Evolutionary conservation across 2,113 vertebrate species (phyloP).

Genomic region (Catharus minimus): DNA sequence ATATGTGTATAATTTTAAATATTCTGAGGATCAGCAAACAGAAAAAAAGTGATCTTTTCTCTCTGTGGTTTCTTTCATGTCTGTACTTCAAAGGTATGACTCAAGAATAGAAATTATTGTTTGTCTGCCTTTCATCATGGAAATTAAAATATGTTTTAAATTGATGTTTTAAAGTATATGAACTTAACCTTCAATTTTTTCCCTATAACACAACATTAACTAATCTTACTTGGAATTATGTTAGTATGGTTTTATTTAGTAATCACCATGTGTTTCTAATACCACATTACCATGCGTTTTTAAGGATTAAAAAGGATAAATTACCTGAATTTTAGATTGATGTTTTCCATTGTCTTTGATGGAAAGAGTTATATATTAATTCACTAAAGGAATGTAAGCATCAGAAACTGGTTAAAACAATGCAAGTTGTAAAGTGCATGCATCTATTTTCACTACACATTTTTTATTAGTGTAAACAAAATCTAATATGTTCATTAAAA

Average conservation of each 20-base stretch:
- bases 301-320: neutral
- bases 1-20: neutral
- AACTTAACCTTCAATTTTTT: fast-evolving
- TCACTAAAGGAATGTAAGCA: neutral
- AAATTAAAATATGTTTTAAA: neutral
- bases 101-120: neutral
- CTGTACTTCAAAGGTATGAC: neutral
- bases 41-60: neutral
- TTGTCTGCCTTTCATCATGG: neutral
- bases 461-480: neutral
- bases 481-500: neutral
- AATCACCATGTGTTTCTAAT: neutral
- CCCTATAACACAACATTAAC: neutral
- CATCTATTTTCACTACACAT: neutral
- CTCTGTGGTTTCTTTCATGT: neutral
- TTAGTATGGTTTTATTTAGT: neutral
- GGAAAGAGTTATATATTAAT: neutral
- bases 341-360: neutral
- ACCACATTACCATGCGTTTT: neutral
- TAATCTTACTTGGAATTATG: neutral
- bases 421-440: neutral
- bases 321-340: neutral
- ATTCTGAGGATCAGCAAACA: neutral
- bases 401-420: neutral
- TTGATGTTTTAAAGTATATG: neutral